phyloP scores from a whole-genome alignment of 37 sponge, comb jelly and placozoan genomes.

The Geodia barretti region DNA sequence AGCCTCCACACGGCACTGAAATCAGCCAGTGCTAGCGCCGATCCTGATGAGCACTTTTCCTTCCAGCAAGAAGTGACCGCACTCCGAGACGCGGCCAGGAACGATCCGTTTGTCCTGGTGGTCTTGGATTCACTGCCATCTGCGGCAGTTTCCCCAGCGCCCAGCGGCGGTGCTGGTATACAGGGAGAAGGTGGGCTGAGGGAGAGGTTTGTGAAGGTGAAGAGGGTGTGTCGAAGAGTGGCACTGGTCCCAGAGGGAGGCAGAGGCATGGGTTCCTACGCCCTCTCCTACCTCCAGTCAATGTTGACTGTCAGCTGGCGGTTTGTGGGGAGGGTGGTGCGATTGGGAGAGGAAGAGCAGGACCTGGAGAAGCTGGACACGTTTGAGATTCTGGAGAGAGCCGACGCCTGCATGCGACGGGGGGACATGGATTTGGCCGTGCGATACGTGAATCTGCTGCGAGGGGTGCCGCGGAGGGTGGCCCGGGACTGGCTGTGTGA shows the following conservation, averaged over 20 bases:
- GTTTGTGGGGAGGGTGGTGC: neutral
- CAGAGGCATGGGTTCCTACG: constrained; percentile 62
- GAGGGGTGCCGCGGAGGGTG: constrained; percentile 75
- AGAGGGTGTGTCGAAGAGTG: constrained; percentile 56
- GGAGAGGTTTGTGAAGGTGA: constrained; percentile 64
- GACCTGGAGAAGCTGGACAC: constrained; percentile 38
- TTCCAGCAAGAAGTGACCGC: constrained; percentile 36
- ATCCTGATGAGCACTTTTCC: constrained; percentile 18
- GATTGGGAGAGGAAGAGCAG: neutral
- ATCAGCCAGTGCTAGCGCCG: constrained; percentile 8
- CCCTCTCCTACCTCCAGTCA: constrained; percentile 64
- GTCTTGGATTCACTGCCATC: constrained; percentile 61
- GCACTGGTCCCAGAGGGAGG: constrained; percentile 78
- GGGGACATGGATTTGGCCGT: constrained; percentile 78
- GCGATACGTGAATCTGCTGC: constrained; percentile 59
- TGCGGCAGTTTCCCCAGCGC: constrained; percentile 39
- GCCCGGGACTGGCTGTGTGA: constrained; percentile 88
- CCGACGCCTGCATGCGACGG: constrained; percentile 23
- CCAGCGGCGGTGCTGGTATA: constrained; percentile 42
- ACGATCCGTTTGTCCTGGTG: constrained; percentile 49
- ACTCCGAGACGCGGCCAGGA: constrained; percentile 41
- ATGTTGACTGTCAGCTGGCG: constrained; percentile 40
- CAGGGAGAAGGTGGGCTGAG: constrained; percentile 58
- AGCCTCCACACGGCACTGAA: constrained; percentile 46
- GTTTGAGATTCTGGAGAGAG: constrained; percentile 47